phyloP scores from a whole-genome alignment of 2,888 invertebrate genomes.

The Branchellion lobata region DNA sequence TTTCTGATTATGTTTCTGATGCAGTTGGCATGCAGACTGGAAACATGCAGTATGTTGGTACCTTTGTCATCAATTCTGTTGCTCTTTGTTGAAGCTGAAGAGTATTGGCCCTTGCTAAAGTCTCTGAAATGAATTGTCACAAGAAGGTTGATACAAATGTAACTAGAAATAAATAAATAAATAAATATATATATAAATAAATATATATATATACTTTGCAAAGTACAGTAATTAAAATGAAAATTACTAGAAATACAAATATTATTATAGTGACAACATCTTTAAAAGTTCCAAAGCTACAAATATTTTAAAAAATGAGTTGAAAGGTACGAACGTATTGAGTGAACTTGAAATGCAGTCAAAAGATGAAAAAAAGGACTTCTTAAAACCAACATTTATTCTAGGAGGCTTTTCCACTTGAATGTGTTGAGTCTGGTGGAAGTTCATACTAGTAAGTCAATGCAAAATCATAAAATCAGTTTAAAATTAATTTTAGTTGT shows the following conservation, averaged over 20 bases:
- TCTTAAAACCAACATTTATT: neutral
- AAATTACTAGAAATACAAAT: too few species aligned
- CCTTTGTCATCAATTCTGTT: neutral
- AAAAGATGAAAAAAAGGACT: neutral
- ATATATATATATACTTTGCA: too few species aligned
- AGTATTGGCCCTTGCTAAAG: neutral
- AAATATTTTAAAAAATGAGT: too few species aligned
- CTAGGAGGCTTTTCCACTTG: neutral
- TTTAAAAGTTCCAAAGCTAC: too few species aligned
- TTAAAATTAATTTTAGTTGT: too few species aligned
- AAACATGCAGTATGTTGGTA: neutral
- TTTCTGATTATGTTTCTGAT: constrained; percentile 6
- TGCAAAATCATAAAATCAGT: too few species aligned
- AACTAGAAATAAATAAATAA: too few species aligned
- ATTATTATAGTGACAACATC: too few species aligned
- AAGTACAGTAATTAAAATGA: too few species aligned
- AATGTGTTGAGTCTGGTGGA: neutral
- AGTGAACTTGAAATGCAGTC: neutral
- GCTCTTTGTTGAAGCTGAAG: neutral
- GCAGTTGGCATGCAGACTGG: neutral
- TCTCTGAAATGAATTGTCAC: neutral
- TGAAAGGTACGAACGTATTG: neutral
- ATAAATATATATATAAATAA: too few species aligned
- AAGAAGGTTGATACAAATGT: too few species aligned
- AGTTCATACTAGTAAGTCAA: too few species aligned